phyloP scores from a whole-genome alignment of 1,140 invertebrate species.

The Chrysomallon squamiferum region DNA sequence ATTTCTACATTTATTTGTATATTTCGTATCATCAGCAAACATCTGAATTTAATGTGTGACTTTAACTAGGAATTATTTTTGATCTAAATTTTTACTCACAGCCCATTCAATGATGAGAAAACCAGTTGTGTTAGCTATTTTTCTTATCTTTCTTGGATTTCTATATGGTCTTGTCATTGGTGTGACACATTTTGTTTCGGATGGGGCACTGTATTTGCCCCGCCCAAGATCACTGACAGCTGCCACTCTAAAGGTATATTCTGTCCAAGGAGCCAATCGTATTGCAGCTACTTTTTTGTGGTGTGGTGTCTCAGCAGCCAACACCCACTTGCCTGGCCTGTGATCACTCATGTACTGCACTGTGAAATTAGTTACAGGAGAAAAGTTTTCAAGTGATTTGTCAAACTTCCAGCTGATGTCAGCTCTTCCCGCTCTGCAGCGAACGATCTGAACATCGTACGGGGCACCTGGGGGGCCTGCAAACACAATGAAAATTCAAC shows the following conservation, averaged over 20 bases:
- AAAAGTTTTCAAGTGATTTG: neutral
- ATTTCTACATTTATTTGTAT: no score
- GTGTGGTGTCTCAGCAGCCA: neutral
- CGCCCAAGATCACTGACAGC: slow-evolving; percentile 31
- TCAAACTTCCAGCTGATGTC: neutral
- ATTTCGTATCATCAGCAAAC: no score
- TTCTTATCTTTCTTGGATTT: slow-evolving; percentile 27
- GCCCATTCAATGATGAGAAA: slow-evolving; percentile 37
- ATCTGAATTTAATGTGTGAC: no score
- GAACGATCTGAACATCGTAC: neutral
- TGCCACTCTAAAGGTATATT: slow-evolving; percentile 37
- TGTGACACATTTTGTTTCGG: slow-evolving; percentile 17
- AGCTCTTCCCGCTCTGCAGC: neutral
- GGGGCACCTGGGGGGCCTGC: neutral
- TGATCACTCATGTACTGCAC: neutral
- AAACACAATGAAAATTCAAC: neutral
- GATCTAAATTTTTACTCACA: slow-evolving; percentile 17
- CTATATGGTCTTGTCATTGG: slow-evolving; percentile 15
- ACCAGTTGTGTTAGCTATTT: slow-evolving; percentile 24
- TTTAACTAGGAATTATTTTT: no score
- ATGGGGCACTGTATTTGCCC: slow-evolving; percentile 25
- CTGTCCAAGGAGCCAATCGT: slow-evolving; percentile 18
- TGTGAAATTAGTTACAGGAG: neutral
- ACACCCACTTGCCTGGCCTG: neutral
- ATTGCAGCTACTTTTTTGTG: neutral